Percentiles rank a stretch among this genome's conserved stretches.
Conservation (phyloP, 92 coral and sea anemone species). For the Montipora capitata region DNA sequence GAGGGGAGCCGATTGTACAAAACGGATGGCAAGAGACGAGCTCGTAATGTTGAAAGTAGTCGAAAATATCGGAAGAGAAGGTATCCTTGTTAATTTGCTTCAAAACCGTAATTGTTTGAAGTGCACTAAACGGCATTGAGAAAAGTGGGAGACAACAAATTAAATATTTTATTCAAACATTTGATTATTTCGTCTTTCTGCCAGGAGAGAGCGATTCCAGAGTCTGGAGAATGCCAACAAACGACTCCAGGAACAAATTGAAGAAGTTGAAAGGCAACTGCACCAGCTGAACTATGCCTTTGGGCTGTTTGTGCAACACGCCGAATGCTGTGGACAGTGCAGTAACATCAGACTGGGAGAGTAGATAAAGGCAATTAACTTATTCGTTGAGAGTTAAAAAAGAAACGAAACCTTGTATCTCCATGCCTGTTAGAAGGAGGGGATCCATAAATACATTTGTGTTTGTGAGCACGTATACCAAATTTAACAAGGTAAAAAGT, state of each 20-base stretch:
- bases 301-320: constrained; percentile 89
- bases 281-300: constrained; percentile 85
- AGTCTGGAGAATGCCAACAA: constrained; percentile 81
- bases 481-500: no score
- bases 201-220: constrained; percentile 80
- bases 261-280: constrained; percentile 78
- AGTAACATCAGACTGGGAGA: constrained; percentile 82
- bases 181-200: constrained; percentile 1
- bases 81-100: constrained; percentile 22
- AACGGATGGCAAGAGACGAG: constrained; percentile 90
- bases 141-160: no score
- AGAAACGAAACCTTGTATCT: background rate
- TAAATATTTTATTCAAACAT: no score
- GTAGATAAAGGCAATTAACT: constrained; percentile 14
- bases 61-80: constrained; percentile 90
- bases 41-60: constrained; percentile 94
- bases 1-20: constrained; percentile 69
- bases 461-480: no score
- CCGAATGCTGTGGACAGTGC: constrained; percentile 84
- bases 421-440: no score
- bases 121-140: no score
- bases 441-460: no score
- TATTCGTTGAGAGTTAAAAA: background rate
- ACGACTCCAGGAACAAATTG: constrained; percentile 81
- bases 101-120: no score